Evolutionary conservation across 2,113 vertebrate genomes (phyloP), one percentile per base, ranked within the genome.

Genomic region (Sebastes fasciatus): DNA sequence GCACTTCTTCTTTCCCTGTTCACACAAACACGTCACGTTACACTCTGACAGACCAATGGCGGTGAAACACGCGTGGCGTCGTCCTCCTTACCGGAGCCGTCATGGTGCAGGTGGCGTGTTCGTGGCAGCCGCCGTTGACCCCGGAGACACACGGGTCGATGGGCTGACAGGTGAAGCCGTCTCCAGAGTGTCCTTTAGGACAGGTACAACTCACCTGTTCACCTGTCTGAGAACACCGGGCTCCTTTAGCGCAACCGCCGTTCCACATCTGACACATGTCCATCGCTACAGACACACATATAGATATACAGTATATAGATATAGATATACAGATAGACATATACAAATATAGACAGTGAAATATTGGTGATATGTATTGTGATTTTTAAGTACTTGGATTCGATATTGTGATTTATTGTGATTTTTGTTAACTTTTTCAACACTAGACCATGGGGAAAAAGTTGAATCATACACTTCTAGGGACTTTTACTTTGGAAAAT

Each of bases 71-170:
- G 11, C 51, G 14, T 16, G 11, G 4, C 4, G 12, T 1, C 51
- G 2, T 46, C 5, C 26, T 40, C 21, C 96, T 97, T 89, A 99
- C 98, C 54, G 97, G 96, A 49, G 95, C 96, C 0, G 77, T 95
- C 96, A 97, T 96, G 77, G 51, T 97, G 96, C 98, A 99, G 77
- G 67, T 71, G 49, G 98, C 98, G 1, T 99, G 97, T 65, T 99
- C 96, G 0, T 97, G 95, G 82, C 98, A 99, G 43, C 96, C 96
- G 1, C 98, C 97, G 0, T 98, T 98, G 81, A 96, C 92, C 0
- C 94, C 96, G 0, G 94, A 89, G 0, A 92, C 89, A 0, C 98
- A 99, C 58, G 89, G 95, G 92, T 99, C 96, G 46, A 97, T 80
- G 7, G 96, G 95, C 0, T 64, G 88, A 79, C 98, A 99, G 19